Evolutionary conservation across 2,113 vertebrate genomes (phyloP).

Genomic region (Otolemur garnettii): DNA sequence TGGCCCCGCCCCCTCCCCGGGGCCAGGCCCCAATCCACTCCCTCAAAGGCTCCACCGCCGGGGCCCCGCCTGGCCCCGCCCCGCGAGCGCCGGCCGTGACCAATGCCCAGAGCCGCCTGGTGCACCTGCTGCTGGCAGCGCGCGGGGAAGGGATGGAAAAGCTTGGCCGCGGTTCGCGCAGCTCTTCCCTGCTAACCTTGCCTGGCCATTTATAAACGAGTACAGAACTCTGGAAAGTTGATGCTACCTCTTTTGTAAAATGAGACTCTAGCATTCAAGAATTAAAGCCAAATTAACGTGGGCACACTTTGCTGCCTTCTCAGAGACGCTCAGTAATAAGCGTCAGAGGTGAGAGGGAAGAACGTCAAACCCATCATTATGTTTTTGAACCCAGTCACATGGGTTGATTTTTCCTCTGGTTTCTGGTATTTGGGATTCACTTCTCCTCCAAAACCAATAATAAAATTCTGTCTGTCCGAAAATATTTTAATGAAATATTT

Average conservation of each 20-base stretch:
- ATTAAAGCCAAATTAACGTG: not conserved
- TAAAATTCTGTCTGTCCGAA: not conserved
- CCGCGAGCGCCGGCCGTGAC: fast-evolving
- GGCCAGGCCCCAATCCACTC: not conserved
- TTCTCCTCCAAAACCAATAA: not conserved
- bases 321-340: not conserved
- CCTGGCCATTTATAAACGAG: not conserved
- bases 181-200: not conserved
- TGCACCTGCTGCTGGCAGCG: fast-evolving
- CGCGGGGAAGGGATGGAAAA: fast-evolving
- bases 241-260: not conserved
- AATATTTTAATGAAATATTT: not conserved
- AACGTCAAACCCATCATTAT: not conserved
- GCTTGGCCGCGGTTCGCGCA: fast-evolving
- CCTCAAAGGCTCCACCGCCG: not conserved
- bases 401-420: not conserved
- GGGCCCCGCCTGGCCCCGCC: fast-evolving
- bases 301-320: not conserved
- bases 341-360: not conserved
- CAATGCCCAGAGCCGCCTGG: fast-evolving
- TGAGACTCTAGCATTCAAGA: not conserved
- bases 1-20: not conserved
- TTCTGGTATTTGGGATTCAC: not conserved
- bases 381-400: not conserved
- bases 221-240: no score